These are phyloP conservation scores for Heteronetta atricapilla DNA, from an alignment of 2,113 vertebrate genomes.

Conservation along the genomic window DNA sequence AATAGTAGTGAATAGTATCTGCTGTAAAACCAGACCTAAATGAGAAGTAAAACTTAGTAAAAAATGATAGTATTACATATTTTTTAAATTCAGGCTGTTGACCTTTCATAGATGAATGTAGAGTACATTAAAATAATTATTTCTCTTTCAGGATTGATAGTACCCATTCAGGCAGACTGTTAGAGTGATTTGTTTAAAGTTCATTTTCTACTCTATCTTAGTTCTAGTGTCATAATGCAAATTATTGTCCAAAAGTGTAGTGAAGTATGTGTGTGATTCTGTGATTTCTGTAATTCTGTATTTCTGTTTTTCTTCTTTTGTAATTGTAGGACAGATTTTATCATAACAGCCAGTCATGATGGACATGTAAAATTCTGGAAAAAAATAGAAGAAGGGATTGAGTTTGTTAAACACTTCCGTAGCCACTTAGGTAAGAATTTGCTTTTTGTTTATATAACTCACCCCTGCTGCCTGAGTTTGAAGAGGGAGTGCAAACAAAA, in stretches of 20 bases:
- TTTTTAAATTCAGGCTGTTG: not conserved
- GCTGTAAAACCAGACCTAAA: not conserved
- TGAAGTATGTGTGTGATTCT: not conserved
- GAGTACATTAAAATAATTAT: not conserved
- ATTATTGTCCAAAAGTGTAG: not conserved
- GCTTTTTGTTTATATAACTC: not conserved
- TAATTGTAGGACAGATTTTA: slow-evolving; percentile 90
- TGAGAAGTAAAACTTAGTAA: not conserved
- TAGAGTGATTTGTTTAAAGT: not conserved
- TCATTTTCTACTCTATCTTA: not conserved
- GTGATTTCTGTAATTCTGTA: too few species aligned
- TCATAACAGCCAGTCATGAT: slow-evolving; percentile 97
- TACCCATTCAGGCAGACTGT: not conserved
- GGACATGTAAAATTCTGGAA: slow-evolving; percentile 99
- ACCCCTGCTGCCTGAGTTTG: not conserved
- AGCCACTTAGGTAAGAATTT: slow-evolving; percentile 88
- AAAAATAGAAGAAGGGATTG: slow-evolving; percentile 94
- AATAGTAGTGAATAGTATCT: not conserved
- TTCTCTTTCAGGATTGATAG: not conserved
- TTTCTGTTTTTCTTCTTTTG: not conserved
- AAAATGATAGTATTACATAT: not conserved
- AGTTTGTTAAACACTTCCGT: slow-evolving; percentile 98
- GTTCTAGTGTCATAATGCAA: not conserved
- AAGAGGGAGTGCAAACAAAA: not conserved
- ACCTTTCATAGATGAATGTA: not conserved